Evolutionary conservation across 2,888 invertebrate genomes (phyloP).

Genomic region (Nyleta sp.): DNA sequence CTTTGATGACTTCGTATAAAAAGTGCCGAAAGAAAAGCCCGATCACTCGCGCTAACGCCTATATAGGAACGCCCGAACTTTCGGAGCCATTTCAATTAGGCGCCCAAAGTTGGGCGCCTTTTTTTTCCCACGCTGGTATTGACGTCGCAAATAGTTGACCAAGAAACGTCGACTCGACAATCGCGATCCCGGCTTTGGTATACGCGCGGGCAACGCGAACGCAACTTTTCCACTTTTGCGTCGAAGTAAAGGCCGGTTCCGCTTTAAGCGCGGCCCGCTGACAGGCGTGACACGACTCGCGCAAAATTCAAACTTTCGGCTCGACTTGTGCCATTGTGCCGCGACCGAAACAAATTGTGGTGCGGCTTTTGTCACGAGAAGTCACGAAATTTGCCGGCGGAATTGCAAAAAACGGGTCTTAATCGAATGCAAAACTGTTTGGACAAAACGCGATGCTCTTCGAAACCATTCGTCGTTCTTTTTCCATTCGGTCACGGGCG

Average conservation of each 20-base stretch:
- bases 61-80: too few relatives aligned
- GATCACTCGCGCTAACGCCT: too few relatives aligned
- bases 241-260: slow-evolving; percentile 19
- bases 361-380: background rate
- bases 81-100: too few relatives aligned
- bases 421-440: background rate
- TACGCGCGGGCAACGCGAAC: slow-evolving; percentile 14
- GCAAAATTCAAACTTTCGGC: slow-evolving; percentile 26
- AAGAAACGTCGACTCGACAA: slow-evolving; percentile 11
- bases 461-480: too few relatives aligned
- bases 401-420: background rate
- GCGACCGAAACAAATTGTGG: slow-evolving; percentile 7
- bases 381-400: background rate
- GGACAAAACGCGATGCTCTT: too few relatives aligned
- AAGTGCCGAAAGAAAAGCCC: too few relatives aligned
- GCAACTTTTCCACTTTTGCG: slow-evolving; percentile 15
- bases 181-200: slow-evolving; percentile 1
- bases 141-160: slow-evolving; percentile 10
- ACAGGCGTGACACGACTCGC: slow-evolving; percentile 14
- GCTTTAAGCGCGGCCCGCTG: slow-evolving; percentile 19
- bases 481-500: too few relatives aligned
- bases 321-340: slow-evolving; percentile 9
- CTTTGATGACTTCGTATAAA: too few relatives aligned
- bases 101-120: too few relatives aligned
- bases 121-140: background rate